Evolutionary conservation across 53 echinoderm and acorn worm genomes (phyloP), one percentile per base, ranked within the genome.

Genomic region (Crossaster papposus): DNA sequence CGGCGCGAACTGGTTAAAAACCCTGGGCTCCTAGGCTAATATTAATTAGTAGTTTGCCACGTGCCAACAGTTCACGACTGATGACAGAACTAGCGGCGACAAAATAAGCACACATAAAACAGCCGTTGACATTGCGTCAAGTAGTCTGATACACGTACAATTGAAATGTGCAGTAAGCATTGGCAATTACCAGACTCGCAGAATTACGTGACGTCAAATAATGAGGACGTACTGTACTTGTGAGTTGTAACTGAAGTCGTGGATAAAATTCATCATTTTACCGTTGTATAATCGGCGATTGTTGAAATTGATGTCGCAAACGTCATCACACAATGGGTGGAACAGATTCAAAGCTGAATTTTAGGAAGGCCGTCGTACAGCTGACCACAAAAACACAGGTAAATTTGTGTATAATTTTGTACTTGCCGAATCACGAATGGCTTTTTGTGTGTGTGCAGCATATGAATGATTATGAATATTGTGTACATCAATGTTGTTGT

Each of bases 371-470:
- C 76, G 98, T 97, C 30, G 95, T 97, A 29, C 98, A 97, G 78
- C 91, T 96, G 81, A 96, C 98, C 17, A 97, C 97, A 72, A 97
- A 97, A 94, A 97, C 98, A 86, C 98, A 97, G 94, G 95, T 95
- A 89, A 71, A 55, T 20, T 72, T 17, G 53, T 51, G 78, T 58
- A 15, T 58, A 17, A 58, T 58, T 58, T n/a, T n/a, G n/a, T n/a
- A n/a, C n/a, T n/a, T n/a, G n/a, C n/a, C n/a, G n/a, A n/a, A n/a
- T n/a, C n/a, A n/a, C 58, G 58, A 58, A 58, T 58, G 22, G 17
- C 12, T 18, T 58, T 58, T 58, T 58, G 53, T n/a, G n/a, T n/a
- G n/a, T n/a, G n/a, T n/a, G n/a, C n/a, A n/a, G n/a, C n/a, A n/a
- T n/a, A n/a, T n/a, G n/a, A n/a, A n/a, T n/a, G n/a, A n/a, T n/a